Evolutionary conservation across 1,140 invertebrate species (phyloP).

Genomic region (Caenorhabditis briggsae): DNA sequence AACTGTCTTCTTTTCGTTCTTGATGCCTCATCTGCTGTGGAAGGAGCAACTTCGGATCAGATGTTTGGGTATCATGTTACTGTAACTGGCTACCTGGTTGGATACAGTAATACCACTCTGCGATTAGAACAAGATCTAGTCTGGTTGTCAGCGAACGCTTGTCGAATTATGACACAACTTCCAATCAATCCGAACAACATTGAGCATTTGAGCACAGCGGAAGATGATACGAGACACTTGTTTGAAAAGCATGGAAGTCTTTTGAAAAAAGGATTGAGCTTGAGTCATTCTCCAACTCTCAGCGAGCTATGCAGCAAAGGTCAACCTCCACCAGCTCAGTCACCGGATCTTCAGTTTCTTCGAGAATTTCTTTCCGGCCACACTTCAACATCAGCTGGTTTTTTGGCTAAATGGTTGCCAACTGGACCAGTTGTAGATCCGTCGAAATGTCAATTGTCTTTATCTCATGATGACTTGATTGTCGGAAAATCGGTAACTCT

Average conservation of each 20-base stretch:
- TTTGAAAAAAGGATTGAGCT: conserved; percentile 90
- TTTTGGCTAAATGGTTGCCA: conserved; percentile 91
- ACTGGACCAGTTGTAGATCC: conserved; percentile 92
- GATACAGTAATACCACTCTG: conserved; percentile 41
- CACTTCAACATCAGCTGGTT: conserved; percentile 88
- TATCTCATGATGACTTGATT: conserved; percentile 84
- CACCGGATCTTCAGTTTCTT: conserved; percentile 89
- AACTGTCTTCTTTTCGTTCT: conserved; percentile 74
- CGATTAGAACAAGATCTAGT: conserved; percentile 73
- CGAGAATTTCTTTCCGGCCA: conserved; percentile 90
- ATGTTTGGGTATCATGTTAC: conserved; percentile 75
- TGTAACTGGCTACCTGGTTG: conserved; percentile 69
- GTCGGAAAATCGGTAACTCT: conserved; percentile 87
- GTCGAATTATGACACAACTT: conserved; percentile 69
- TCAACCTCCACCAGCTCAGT: conserved; percentile 62
- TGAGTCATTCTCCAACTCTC: conserved; percentile 87
- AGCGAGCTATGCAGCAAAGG: conserved; percentile 83
- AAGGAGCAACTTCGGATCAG: conserved; percentile 57
- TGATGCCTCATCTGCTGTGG: conserved; percentile 62
- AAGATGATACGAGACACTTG: conserved; percentile 71
- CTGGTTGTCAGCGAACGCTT: conserved; percentile 74
- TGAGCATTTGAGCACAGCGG: conserved; percentile 57
- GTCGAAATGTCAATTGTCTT: conserved; percentile 86
- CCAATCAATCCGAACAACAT: conserved; percentile 54
- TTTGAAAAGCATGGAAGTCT: conserved; percentile 82